phyloP scores from a whole-genome alignment of 2,113 vertebrate genomes.

The Xyrauchen texanus region DNA sequence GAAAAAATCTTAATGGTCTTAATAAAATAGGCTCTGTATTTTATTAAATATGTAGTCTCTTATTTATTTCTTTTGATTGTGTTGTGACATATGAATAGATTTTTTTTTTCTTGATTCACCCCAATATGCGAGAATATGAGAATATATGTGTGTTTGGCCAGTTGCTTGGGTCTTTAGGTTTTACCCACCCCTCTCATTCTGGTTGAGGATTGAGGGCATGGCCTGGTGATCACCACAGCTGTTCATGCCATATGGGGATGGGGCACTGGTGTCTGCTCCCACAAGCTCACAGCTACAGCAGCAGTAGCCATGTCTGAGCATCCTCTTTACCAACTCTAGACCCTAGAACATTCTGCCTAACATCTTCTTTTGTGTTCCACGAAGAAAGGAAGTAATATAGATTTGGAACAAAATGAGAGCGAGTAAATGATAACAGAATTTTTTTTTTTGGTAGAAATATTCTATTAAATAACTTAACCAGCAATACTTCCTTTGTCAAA shows the following conservation, averaged over 20 bases:
- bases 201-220: conserved; percentile 69
- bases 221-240: conserved; percentile 71
- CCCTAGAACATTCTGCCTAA: too few relatives aligned
- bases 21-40: too few relatives aligned
- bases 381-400: too few relatives aligned
- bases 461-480: too few relatives aligned
- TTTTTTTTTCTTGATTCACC: conserved; percentile 11
- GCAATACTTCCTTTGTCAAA: too few relatives aligned
- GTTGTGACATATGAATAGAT: not conserved
- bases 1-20: too few relatives aligned
- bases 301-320: conserved; percentile 17
- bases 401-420: too few relatives aligned
- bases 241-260: conserved; percentile 73
- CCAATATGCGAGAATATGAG: not conserved
- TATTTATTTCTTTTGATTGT: not conserved
- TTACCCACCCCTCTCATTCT: conserved; percentile 54
- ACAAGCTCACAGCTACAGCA: conserved; percentile 46
- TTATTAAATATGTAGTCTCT: too few relatives aligned
- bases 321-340: too few relatives aligned
- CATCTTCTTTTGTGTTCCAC: too few relatives aligned
- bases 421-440: too few relatives aligned
- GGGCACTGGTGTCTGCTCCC: conserved; percentile 49
- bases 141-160: conserved; percentile 21
- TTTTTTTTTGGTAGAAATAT: too few relatives aligned
- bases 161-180: conserved; percentile 41